phyloP scores from a whole-genome alignment of 1,140 invertebrate species.

The Ganaspis sp. region DNA sequence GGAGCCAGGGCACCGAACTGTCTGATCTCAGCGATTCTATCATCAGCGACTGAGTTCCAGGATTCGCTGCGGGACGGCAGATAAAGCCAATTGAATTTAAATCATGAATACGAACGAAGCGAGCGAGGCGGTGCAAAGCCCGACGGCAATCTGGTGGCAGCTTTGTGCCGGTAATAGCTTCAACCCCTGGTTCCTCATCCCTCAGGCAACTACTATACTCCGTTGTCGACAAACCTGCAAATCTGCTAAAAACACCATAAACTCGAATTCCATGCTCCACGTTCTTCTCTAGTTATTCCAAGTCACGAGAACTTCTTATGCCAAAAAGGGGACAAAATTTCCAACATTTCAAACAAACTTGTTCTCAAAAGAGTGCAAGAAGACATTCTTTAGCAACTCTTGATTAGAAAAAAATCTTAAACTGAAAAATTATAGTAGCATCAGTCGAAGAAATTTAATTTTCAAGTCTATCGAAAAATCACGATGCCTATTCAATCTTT shows the following conservation, averaged over 20 bases:
- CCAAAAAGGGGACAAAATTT: too few relatives aligned
- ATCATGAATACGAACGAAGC: constrained; percentile 75
- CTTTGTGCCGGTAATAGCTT: constrained; percentile 76
- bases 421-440: too few relatives aligned
- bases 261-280: neutral
- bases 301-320: too few relatives aligned
- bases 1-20: constrained; percentile 52
- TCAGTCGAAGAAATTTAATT: too few relatives aligned
- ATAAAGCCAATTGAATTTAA: constrained; percentile 77
- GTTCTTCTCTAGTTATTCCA: too few relatives aligned
- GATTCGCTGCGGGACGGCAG: constrained; percentile 66
- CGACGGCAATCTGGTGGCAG: constrained; percentile 75
- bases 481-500: too few relatives aligned
- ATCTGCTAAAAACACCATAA: neutral
- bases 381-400: too few relatives aligned
- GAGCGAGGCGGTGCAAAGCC: constrained; percentile 64
- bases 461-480: too few relatives aligned
- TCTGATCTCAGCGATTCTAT: constrained; percentile 70
- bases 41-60: constrained; percentile 65
- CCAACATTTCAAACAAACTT: too few relatives aligned
- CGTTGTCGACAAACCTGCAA: constrained; percentile 17
- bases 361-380: too few relatives aligned
- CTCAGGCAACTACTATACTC: constrained; percentile 42
- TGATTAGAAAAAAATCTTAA: too few relatives aligned
- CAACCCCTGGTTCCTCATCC: constrained; percentile 61